Evolutionary conservation across 2,797 vertebrate species (phyloP).

Genomic region (Xiphophorus birchmanni): DNA sequence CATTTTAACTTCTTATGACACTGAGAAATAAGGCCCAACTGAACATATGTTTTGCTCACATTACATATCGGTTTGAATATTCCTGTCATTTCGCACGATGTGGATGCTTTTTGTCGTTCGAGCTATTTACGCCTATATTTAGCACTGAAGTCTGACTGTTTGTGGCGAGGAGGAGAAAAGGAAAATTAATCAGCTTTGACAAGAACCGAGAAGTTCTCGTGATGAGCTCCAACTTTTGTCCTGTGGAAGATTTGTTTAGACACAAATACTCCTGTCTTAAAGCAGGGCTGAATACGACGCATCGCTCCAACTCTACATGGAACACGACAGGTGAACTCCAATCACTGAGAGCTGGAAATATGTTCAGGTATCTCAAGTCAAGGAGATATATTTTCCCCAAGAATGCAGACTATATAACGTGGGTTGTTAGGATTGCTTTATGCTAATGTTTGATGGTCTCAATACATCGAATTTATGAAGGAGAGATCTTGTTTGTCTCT

Average conservation of each 20-base stretch:
- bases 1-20: slow-evolving; percentile 1
- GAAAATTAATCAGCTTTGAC: slow-evolving; percentile 31
- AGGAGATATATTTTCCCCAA: slow-evolving; percentile 22
- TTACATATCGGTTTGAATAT: neutral
- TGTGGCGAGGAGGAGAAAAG: neutral
- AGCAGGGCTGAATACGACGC: slow-evolving; percentile 29
- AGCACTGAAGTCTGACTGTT: slow-evolving; percentile 17
- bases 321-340: slow-evolving; percentile 57
- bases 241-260: slow-evolving; percentile 28
- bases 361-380: slow-evolving; percentile 32
- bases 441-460: slow-evolving; percentile 30
- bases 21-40: slow-evolving; percentile 14
- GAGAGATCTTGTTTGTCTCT: slow-evolving; percentile 37
- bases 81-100: neutral
- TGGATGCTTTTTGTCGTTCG: neutral
- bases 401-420: slow-evolving; percentile 40
- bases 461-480: slow-evolving; percentile 32
- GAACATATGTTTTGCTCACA: neutral
- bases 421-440: slow-evolving; percentile 46
- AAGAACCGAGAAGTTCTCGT: slow-evolving; percentile 23
- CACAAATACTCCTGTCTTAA: slow-evolving; percentile 37
- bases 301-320: slow-evolving; percentile 31
- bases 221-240: slow-evolving; percentile 20
- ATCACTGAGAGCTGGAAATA: slow-evolving; percentile 56
- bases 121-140: slow-evolving; percentile 17